Conservation (phyloP, 2,113 vertebrate species). For the Ibidorhyncha struthersii region DNA sequence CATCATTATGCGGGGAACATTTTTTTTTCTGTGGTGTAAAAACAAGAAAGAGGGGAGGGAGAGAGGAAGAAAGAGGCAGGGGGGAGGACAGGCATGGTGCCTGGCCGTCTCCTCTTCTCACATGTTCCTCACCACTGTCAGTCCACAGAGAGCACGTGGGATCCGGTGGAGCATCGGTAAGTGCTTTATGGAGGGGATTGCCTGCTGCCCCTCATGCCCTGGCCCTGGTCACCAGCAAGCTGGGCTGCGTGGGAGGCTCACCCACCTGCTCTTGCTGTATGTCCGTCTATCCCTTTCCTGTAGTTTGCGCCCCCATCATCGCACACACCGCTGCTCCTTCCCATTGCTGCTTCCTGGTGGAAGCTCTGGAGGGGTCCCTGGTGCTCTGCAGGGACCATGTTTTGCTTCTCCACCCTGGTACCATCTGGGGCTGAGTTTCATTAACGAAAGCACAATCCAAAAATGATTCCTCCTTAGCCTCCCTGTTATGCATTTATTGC, state of each 20-base stretch:
- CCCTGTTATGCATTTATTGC: not conserved
- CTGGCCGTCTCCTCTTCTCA: not conserved
- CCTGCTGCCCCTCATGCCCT: not conserved
- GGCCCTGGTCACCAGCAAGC: not conserved
- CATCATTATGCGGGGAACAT: not conserved
- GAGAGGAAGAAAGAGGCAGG: not conserved
- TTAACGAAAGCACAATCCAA: not conserved
- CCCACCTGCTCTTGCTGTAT: not conserved
- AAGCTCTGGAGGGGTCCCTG: not conserved
- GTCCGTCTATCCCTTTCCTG: not conserved
- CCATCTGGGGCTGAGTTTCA: not conserved
- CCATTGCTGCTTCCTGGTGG: not conserved
- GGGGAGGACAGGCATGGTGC: not conserved
- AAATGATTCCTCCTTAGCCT: not conserved
- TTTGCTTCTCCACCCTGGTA: not conserved
- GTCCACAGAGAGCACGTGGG: not conserved
- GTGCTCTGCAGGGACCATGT: not conserved
- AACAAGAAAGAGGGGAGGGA: not conserved
- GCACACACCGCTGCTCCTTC: accelerated
- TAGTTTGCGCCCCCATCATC: not conserved
- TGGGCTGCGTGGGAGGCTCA: not conserved
- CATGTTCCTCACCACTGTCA: accelerated
- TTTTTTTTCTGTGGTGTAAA: not conserved
- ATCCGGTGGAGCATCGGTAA: accelerated
- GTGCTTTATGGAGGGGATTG: not conserved